A percentile compares a stretch with the other conserved stretches of the same genome.
phyloP scores from a whole-genome alignment of 1,140 invertebrate species.

The Rhopalosiphum maidis region DNA sequence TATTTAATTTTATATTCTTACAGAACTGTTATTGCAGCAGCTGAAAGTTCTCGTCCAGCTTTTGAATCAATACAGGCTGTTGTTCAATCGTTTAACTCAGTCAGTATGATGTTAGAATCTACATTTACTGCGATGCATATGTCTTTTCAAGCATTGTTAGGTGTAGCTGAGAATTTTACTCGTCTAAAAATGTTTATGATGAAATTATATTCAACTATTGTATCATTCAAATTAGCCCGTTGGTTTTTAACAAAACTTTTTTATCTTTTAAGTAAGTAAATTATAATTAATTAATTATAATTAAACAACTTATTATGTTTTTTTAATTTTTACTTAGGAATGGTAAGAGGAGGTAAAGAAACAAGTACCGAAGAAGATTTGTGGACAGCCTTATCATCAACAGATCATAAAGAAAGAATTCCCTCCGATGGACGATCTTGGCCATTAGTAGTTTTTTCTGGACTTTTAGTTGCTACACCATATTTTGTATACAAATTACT shows the following conservation, averaged over 20 bases:
- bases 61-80: slow-evolving; percentile 95
- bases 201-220: slow-evolving; percentile 84
- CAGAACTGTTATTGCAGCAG: slow-evolving; percentile 84
- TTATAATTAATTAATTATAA: slow-evolving; percentile 59
- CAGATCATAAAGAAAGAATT: slow-evolving; percentile 61
- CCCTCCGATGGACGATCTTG: slow-evolving; percentile 70
- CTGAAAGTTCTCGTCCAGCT: slow-evolving; percentile 87
- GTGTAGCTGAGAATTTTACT: slow-evolving; percentile 93
- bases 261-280: slow-evolving; percentile 71
- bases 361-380: not conserved
- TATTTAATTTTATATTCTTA: slow-evolving; percentile 6
- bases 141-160: slow-evolving; percentile 92
- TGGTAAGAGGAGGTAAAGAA: not conserved
- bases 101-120: slow-evolving; percentile 96
- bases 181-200: slow-evolving; percentile 80
- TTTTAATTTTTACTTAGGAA: not conserved
- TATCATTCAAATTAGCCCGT: slow-evolving; percentile 77
- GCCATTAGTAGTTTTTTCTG: slow-evolving; percentile 82
- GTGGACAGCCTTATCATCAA: slow-evolving; percentile 6
- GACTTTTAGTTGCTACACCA: slow-evolving; percentile 85
- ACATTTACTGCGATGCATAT: slow-evolving; percentile 93
- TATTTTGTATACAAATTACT: slow-evolving; percentile 90
- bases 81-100: slow-evolving; percentile 87
- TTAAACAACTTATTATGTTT: not conserved
- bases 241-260: slow-evolving; percentile 81